Evolutionary conservation across 2,113 vertebrate genomes (phyloP).

Genomic region (Myiozetetes cayanensis): DNA sequence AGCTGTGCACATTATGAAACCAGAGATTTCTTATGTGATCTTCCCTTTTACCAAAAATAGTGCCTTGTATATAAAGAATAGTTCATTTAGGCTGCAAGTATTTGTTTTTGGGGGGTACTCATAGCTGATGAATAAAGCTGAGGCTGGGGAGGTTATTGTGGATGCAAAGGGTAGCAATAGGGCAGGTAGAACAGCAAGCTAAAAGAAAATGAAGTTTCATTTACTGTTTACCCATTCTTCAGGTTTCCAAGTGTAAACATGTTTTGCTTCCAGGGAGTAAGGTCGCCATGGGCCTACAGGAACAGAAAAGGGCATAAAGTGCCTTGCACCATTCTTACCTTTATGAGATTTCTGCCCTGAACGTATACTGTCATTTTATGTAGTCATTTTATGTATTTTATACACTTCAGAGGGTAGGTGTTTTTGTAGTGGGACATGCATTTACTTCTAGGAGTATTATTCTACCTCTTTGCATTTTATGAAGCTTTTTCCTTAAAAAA

Average conservation of each 20-base stretch:
- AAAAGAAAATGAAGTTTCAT: neutral
- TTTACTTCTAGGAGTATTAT: neutral
- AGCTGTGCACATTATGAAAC: neutral
- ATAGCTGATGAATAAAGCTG: neutral
- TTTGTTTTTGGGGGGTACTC: neutral
- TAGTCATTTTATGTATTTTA: neutral
- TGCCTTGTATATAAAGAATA: neutral
- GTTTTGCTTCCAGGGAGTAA: neutral
- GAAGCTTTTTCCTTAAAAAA: neutral
- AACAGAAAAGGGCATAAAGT: neutral
- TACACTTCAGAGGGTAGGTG: neutral
- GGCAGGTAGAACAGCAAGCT: neutral
- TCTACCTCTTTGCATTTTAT: neutral
- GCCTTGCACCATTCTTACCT: neutral
- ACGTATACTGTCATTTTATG: accelerated
- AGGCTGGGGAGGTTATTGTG: neutral
- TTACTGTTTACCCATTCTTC: neutral
- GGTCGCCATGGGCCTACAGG: neutral
- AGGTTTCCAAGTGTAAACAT: neutral
- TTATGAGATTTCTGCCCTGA: neutral
- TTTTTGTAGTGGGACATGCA: neutral
- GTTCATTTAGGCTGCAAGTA: neutral
- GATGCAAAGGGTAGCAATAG: neutral
- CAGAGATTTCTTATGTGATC: neutral
- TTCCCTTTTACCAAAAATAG: neutral